Evolutionary conservation across 2,888 invertebrate genomes (phyloP).

Genomic region (Ectemnius cavifrons): DNA sequence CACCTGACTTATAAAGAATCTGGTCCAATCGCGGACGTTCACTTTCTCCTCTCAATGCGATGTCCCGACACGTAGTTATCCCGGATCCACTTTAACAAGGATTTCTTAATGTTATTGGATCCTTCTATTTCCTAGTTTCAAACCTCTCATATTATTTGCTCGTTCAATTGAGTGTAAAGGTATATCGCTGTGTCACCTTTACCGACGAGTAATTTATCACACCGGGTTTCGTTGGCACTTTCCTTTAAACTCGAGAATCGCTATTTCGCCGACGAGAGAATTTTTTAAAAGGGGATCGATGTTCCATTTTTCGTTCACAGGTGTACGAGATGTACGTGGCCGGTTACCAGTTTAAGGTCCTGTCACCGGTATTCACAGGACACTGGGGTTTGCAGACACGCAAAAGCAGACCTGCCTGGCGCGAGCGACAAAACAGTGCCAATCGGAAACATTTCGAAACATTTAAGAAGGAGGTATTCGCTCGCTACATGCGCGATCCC

Average conservation of each 20-base stretch:
- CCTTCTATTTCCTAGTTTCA: slow-evolving; percentile 17
- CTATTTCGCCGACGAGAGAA: neutral
- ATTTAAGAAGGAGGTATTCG: slow-evolving; percentile 90
- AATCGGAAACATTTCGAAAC: slow-evolving; percentile 90
- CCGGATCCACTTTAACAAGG: slow-evolving; percentile 25
- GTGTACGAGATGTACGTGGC: slow-evolving; percentile 95
- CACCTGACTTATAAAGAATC: slow-evolving; percentile 38
- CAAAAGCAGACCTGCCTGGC: slow-evolving; percentile 88
- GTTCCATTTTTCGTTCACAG: slow-evolving; percentile 78
- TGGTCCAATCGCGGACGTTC: slow-evolving; percentile 19
- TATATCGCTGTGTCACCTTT: neutral
- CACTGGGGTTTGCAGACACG: slow-evolving; percentile 94
- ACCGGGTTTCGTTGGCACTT: neutral
- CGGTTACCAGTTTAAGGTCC: slow-evolving; percentile 91
- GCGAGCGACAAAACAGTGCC: slow-evolving; percentile 90
- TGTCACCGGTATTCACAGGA: slow-evolving; percentile 92
- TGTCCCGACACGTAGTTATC: slow-evolving; percentile 19
- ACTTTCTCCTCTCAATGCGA: slow-evolving; percentile 15
- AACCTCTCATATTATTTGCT: slow-evolving; percentile 5
- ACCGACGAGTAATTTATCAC: neutral
- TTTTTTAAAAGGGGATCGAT: neutral
- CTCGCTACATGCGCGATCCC: slow-evolving; percentile 86
- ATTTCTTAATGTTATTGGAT: slow-evolving; percentile 35
- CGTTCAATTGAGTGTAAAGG: neutral
- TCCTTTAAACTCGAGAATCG: neutral